A percentile compares a stretch with the other conserved stretches of the same genome.
These are phyloP conservation scores for Antechinus stuartii DNA, from an alignment of 2,113 vertebrate species.

Conservation along the genomic window DNA sequence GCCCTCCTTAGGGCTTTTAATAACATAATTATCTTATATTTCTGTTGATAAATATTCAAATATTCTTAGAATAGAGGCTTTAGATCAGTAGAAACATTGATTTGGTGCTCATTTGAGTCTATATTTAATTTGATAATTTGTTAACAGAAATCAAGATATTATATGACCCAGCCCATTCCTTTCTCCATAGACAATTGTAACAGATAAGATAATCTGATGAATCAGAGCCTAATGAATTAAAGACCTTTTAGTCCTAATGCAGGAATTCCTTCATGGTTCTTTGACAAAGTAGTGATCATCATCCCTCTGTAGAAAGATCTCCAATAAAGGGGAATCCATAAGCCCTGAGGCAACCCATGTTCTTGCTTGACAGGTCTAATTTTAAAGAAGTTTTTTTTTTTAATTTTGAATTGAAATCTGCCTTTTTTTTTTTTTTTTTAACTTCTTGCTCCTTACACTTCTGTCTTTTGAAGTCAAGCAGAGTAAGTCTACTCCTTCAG, in stretches of 20 bases:
- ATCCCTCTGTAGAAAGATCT: not conserved
- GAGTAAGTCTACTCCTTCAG: not conserved
- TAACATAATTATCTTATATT: not conserved
- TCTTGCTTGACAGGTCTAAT: not conserved
- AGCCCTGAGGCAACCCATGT: not conserved
- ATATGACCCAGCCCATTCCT: not conserved
- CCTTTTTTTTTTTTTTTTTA: not conserved
- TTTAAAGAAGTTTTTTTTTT: not conserved
- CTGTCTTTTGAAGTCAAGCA: not conserved
- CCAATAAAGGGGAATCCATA: not conserved
- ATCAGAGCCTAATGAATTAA: not conserved
- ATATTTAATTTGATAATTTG: not conserved
- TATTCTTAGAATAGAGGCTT: not conserved
- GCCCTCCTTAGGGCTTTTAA: not conserved
- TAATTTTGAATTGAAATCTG: not conserved
- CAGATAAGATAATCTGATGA: not conserved
- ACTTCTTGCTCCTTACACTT: not conserved
- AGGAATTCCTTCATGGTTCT: not conserved
- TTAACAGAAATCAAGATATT: not conserved
- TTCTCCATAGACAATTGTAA: not conserved
- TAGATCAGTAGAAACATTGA: not conserved
- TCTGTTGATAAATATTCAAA: not conserved
- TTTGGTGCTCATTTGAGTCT: not conserved
- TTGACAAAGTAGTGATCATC: not conserved
- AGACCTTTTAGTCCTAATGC: not conserved